Percentiles rank a stretch among this genome's conserved stretches.
phyloP scores from a whole-genome alignment of 2,113 vertebrate genomes.

The Charina bottae region DNA sequence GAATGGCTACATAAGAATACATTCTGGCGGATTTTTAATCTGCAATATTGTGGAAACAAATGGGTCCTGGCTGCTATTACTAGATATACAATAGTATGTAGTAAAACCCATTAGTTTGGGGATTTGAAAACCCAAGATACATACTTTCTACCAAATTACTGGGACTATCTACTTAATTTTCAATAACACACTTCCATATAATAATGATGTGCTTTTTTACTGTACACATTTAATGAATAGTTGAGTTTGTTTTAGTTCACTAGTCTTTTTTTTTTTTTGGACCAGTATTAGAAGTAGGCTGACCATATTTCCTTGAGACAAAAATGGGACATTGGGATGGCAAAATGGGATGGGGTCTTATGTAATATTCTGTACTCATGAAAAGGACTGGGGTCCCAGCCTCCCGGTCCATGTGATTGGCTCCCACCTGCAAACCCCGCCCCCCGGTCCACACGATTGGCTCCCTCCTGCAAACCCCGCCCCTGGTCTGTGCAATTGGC shows the following conservation, averaged over 20 bases:
- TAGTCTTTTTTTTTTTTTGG: neutral
- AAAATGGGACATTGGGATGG: too few relatives aligned
- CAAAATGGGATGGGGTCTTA: too few relatives aligned
- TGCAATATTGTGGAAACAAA: slow-evolving; percentile 39
- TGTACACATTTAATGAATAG: neutral
- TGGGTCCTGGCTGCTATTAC: slow-evolving; percentile 15
- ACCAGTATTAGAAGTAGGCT: neutral
- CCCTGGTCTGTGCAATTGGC: too few relatives aligned
- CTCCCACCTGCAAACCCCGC: too few relatives aligned
- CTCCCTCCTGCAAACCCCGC: too few relatives aligned
- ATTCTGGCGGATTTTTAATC: slow-evolving; percentile 32
- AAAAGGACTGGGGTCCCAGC: too few relatives aligned
- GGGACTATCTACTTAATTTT: neutral
- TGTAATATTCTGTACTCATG: too few relatives aligned
- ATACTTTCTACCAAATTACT: neutral
- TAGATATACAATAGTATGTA: neutral
- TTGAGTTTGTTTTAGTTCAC: neutral
- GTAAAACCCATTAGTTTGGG: neutral
- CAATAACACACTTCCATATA: neutral
- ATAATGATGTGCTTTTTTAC: neutral
- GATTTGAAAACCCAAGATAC: neutral
- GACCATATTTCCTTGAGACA: too few relatives aligned
- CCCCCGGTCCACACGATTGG: too few relatives aligned
- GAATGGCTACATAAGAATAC: slow-evolving; percentile 47
- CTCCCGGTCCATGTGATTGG: too few relatives aligned